Percentiles rank a stretch among this genome's conserved stretches.
These are phyloP conservation scores for Elysia crispata DNA, from an alignment of 2,888 invertebrate genomes.

Conservation along the genomic window DNA sequence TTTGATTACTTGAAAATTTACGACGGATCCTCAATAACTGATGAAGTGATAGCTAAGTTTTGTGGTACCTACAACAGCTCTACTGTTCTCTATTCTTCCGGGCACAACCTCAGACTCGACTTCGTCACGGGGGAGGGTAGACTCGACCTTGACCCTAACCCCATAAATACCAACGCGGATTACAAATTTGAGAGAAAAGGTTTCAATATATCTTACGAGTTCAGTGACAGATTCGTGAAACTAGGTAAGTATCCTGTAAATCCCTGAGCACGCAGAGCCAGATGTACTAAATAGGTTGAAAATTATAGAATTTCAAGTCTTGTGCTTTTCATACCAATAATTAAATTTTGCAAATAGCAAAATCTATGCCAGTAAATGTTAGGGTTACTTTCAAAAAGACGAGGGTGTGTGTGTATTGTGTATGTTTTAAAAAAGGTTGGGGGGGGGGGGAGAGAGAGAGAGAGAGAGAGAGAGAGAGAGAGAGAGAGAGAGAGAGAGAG, in stretches of 20 bases:
- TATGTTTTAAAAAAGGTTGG: too few relatives aligned
- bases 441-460: too few relatives aligned
- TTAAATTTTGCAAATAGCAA: too few relatives aligned
- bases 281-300: too few relatives aligned
- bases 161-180: slow-evolving; percentile 66
- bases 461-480: too few relatives aligned
- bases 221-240: slow-evolving; percentile 98
- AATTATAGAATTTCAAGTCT: too few relatives aligned
- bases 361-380: too few relatives aligned
- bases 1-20: slow-evolving; percentile 98
- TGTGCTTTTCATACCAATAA: too few relatives aligned
- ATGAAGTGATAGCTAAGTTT: slow-evolving; percentile 95
- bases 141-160: slow-evolving; percentile 67
- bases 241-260: slow-evolving; percentile 91
- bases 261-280: too few relatives aligned
- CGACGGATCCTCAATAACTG: slow-evolving; percentile 93
- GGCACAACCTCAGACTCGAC: slow-evolving; percentile 91
- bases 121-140: slow-evolving; percentile 94
- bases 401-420: too few relatives aligned
- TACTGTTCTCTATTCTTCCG: slow-evolving; percentile 92
- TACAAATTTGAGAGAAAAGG: slow-evolving; percentile 90
- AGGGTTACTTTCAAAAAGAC: too few relatives aligned
- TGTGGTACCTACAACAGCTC: slow-evolving; percentile 98
- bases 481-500: too few relatives aligned
- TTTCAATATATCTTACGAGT: slow-evolving; percentile 98